These are phyloP conservation scores for Phoxinus dragarum DNA, from an alignment of 2,797 vertebrate genomes.

Conservation along the genomic window DNA sequence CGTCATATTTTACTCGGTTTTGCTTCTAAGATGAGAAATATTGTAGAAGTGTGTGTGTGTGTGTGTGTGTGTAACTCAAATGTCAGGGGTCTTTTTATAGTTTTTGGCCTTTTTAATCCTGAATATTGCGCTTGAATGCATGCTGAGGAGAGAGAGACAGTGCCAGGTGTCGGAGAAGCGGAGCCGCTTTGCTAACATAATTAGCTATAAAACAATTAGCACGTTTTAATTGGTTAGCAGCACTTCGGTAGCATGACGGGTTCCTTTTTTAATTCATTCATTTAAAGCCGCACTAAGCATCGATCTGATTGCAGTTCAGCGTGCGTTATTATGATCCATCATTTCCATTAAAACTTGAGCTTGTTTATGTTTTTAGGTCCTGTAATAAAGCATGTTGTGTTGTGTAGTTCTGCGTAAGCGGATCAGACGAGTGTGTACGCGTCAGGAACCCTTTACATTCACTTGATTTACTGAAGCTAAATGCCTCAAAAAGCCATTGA, in stretches of 20 bases:
- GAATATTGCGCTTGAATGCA: neutral
- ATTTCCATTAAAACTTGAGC: neutral
- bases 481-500: neutral
- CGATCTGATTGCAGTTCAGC: neutral
- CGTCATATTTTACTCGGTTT: neutral
- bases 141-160: conserved; percentile 15
- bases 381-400: neutral
- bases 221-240: conserved; percentile 8
- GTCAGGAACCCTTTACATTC: neutral
- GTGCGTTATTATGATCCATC: neutral
- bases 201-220: conserved; percentile 13
- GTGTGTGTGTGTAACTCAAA: conserved; percentile 13
- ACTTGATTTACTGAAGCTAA: neutral
- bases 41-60: neutral
- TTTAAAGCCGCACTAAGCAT: neutral
- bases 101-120: neutral
- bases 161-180: conserved; percentile 8
- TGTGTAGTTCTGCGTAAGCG: neutral
- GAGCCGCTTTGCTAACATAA: conserved; percentile 5
- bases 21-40: neutral
- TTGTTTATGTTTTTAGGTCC: neutral
- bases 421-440: neutral
- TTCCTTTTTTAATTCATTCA: neutral
- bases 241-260: neutral
- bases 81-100: neutral